Base-by-base conservation (phyloP, 2,888 invertebrate species). In the Vesta saturnalis region DNA sequence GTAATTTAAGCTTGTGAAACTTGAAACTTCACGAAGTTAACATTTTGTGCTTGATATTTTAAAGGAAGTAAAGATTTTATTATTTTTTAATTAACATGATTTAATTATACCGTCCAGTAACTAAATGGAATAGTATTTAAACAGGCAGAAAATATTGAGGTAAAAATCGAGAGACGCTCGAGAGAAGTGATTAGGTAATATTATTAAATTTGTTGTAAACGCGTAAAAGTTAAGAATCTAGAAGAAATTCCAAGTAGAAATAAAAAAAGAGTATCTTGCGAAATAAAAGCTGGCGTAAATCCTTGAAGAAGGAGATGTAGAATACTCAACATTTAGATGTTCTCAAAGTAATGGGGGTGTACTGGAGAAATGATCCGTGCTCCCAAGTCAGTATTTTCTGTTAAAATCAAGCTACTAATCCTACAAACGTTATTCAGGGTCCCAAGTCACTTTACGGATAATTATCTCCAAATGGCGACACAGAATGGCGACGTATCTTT, bases 271-370 rank as follows among this genome's bases (percentile, higher is more conserved):
- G 52, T 8, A 18, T 56, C 15, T 56, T 14, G 16, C 56, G 62
- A 39, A 52, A 66, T 57, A 56, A 66, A 61, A 60, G 55, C 52
- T 39, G 52, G 59, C 57, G 64, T 68, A 68, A 68, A 68, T 68
- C 68, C 64, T 57, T 64, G 64, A 56, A 60, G 54, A 49, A 60
- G 56, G 68, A 60, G 64, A 18, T 68, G 59, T 60, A 68, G 68
- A 63, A 63, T 67, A 67, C 67, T 54, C 63, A 63, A 67, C 67
- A 60, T 67, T 67, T 67, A 67, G 56, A 67, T 63, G 67, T 67
- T 67, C 63, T 59, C 63, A 55, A 67, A 59, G 67, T 63, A 63
- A 67, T 67, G 63, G 58, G 43, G 47, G 60, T 54, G 49, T 47
- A 64, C 49, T 52, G 60, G 60, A 68, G 68, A 68, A 68, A 68